Evolutionary conservation across 2,797 vertebrate genomes (phyloP).

Genomic region (Enteromius radiatus): DNA sequence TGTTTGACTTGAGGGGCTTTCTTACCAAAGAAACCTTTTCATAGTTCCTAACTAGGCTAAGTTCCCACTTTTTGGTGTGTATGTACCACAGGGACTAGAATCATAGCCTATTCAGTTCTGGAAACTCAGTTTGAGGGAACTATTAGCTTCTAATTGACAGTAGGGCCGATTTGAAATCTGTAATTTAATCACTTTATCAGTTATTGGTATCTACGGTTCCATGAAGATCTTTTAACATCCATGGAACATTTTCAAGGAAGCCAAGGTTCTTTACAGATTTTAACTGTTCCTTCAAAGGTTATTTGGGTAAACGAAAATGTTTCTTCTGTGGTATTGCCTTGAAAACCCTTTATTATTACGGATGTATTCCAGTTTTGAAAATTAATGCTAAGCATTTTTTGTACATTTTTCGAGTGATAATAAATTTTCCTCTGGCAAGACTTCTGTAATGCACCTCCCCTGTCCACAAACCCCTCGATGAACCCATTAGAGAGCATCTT

Average conservation of each 20-base stretch:
- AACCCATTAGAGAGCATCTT: constrained; percentile 25
- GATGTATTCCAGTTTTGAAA: not conserved
- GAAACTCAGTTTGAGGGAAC: not conserved
- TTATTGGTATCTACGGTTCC: not conserved
- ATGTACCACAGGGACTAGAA: not conserved
- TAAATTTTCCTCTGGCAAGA: constrained; percentile 7
- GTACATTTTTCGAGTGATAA: not conserved
- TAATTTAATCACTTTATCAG: no score
- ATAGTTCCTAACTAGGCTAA: not conserved
- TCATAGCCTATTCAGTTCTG: not conserved
- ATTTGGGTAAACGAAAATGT: not conserved
- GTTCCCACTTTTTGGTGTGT: not conserved
- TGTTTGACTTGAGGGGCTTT: not conserved
- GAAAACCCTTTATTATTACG: not conserved
- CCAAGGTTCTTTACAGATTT: not conserved
- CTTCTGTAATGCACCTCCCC: not conserved
- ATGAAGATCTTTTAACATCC: not conserved
- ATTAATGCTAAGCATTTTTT: not conserved
- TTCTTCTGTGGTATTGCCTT: not conserved
- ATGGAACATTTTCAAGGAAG: not conserved
- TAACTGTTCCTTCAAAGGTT: not conserved
- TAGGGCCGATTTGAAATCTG: not conserved
- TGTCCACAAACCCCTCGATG: not conserved
- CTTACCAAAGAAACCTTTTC: not conserved
- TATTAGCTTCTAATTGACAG: not conserved